Evolutionary conservation across 2,888 invertebrate genomes (phyloP).

Genomic region (Troglohyphantes excavatus): DNA sequence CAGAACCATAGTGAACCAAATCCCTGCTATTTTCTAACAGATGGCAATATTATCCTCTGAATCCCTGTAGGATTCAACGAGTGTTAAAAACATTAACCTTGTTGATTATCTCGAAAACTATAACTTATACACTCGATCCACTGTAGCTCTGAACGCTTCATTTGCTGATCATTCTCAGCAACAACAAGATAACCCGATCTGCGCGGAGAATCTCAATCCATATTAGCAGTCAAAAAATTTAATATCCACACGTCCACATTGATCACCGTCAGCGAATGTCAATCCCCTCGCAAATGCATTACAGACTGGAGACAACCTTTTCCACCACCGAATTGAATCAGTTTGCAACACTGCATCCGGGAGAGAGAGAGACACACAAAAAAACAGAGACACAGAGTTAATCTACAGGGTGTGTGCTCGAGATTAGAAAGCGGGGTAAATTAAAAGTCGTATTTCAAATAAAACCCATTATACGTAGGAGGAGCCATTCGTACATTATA

Average conservation of each 20-base stretch:
- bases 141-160: too few relatives aligned
- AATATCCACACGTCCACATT: not conserved
- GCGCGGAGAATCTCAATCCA: too few relatives aligned
- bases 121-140: too few relatives aligned
- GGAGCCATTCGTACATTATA: conserved; percentile 56
- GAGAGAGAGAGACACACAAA: not conserved
- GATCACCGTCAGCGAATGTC: not conserved
- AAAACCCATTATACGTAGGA: conserved; percentile 73
- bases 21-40: too few relatives aligned
- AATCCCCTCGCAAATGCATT: not conserved
- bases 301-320: not conserved
- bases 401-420: conserved; percentile 57
- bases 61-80: too few relatives aligned
- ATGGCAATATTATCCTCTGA: too few relatives aligned
- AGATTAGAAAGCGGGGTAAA: conserved; percentile 50
- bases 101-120: too few relatives aligned
- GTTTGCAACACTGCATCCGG: conserved; percentile 41
- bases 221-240: too few relatives aligned
- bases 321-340: not conserved
- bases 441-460: conserved; percentile 74
- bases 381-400: conserved; percentile 25
- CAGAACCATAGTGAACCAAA: too few relatives aligned
- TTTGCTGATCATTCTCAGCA: too few relatives aligned
- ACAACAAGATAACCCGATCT: too few relatives aligned
- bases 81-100: too few relatives aligned